A percentile compares a stretch with the other conserved stretches of the same genome.
phyloP scores from a whole-genome alignment of 2,888 invertebrate species.

The Tigriopus californicus region DNA sequence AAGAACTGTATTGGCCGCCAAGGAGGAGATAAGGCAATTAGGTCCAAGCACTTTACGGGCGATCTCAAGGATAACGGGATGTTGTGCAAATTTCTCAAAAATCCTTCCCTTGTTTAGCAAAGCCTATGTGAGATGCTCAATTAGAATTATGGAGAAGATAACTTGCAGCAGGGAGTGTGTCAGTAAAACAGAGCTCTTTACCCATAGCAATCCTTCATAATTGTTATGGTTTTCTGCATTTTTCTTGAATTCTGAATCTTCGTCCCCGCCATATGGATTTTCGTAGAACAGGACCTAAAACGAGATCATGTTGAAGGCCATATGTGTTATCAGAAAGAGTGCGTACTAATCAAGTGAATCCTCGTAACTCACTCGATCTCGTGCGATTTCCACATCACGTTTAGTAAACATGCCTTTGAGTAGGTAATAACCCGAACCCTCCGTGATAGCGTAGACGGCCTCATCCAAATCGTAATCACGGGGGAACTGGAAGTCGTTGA shows the following conservation, averaged over 20 bases:
- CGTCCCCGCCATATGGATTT: too few species aligned
- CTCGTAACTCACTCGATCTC: background rate
- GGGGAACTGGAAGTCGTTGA: background rate
- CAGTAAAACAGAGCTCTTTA: too few species aligned
- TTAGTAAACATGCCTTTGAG: background rate
- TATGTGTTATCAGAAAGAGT: too few species aligned
- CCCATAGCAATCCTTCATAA: background rate
- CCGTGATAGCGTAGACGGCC: background rate
- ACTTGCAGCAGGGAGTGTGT: too few species aligned
- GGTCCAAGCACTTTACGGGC: background rate
- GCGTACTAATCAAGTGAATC: background rate
- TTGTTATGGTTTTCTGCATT: slow-evolving; percentile 4
- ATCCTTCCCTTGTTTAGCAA: background rate
- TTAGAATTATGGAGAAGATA: too few species aligned
- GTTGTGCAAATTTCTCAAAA: background rate
- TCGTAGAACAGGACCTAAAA: too few species aligned
- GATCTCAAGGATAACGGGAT: background rate
- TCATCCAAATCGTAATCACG: background rate
- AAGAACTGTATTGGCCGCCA: background rate
- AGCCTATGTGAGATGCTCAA: too few species aligned
- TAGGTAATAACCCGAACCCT: background rate
- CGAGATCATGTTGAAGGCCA: too few species aligned
- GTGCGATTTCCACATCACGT: background rate
- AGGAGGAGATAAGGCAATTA: background rate
- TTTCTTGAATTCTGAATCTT: background rate